Percentiles rank a stretch among this genome's conserved stretches.
Evolutionary conservation across 2,797 vertebrate genomes (phyloP).

Genomic region (Megalops cyprinoides): DNA sequence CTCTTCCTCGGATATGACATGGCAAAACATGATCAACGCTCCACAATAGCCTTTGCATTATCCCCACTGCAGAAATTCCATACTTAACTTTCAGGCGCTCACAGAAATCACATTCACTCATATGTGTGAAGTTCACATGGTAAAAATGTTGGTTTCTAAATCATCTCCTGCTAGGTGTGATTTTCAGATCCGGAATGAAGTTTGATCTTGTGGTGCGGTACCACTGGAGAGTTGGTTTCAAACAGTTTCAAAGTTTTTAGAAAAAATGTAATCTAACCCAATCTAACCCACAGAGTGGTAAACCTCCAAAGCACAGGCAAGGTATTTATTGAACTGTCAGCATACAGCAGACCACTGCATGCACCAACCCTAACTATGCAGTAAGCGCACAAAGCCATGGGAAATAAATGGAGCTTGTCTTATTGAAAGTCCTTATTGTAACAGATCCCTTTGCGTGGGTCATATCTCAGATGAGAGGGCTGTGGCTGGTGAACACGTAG

Average conservation of each 20-base stretch:
- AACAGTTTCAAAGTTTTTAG: constrained; percentile 1
- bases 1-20: background rate
- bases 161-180: background rate
- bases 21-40: background rate
- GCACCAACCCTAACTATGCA: background rate
- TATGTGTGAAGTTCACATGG: background rate
- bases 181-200: too few relatives aligned
- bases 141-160: background rate
- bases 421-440: background rate
- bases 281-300: background rate
- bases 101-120: too few relatives aligned
- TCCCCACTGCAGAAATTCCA: background rate
- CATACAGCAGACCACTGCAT: background rate
- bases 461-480: too few relatives aligned
- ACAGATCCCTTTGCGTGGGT: background rate
- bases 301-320: constrained; percentile 16
- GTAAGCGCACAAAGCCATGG: background rate
- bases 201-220: background rate
- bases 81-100: background rate
- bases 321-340: constrained; percentile 7
- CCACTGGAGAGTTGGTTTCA: background rate
- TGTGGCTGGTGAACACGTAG: background rate
- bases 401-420: background rate
- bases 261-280: too few relatives aligned
- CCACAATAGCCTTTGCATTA: background rate